Evolutionary conservation across 37 sponge, comb jelly and placozoan species (phyloP).

Genomic region (Chondrosia reniformis): DNA sequence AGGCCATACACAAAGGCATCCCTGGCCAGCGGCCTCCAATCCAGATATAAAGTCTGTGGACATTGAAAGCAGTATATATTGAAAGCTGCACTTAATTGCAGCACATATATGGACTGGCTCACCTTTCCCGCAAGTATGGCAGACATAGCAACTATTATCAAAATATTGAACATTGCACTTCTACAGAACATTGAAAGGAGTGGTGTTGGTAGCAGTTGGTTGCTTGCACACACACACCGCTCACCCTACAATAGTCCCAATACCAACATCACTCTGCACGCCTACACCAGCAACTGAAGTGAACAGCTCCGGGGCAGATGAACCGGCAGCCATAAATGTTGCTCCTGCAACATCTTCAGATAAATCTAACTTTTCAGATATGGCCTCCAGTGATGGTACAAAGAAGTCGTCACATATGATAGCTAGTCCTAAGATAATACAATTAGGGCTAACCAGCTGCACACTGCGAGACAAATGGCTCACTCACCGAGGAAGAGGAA

Average conservation of each 20-base stretch:
- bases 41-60: constrained; percentile 43
- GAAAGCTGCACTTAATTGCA: not conserved
- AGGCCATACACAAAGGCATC: constrained; percentile 74
- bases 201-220: not conserved
- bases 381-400: constrained; percentile 87
- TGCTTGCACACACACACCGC: not conserved
- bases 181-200: constrained; percentile 10
- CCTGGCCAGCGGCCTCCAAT: constrained; percentile 73
- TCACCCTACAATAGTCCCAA: constrained; percentile 88
- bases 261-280: constrained; percentile 72
- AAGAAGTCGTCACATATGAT: constrained; percentile 92
- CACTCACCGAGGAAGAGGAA: constrained; percentile 50
- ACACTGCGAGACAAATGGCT: not conserved
- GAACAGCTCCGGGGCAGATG: constrained; percentile 86
- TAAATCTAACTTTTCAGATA: constrained; percentile 76
- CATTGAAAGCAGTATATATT: not conserved
- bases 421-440: constrained; percentile 49
- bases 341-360: constrained; percentile 94
- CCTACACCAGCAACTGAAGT: constrained; percentile 81
- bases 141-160: constrained; percentile 70
- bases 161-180: constrained; percentile 89
- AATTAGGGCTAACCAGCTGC: not conserved
- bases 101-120: not conserved
- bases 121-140: constrained; percentile 61
- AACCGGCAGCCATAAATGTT: constrained; percentile 97